These are phyloP conservation scores for Centruroides vittatus DNA, from an alignment of 1,140 invertebrate species.

Conservation along the genomic window DNA sequence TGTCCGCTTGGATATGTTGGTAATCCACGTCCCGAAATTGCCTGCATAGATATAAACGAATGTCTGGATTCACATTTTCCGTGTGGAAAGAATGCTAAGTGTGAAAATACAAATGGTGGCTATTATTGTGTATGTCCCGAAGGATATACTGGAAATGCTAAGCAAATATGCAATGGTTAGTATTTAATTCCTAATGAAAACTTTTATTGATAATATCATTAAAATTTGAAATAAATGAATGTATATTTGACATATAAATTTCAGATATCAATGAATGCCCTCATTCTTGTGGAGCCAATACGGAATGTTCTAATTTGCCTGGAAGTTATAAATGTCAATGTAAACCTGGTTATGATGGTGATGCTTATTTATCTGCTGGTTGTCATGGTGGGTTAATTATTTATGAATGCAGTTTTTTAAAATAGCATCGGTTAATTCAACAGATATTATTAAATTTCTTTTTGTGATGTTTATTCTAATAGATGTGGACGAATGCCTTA, in stretches of 20 bases:
- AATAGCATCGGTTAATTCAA: background rate
- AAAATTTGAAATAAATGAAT: background rate
- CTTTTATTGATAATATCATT: background rate
- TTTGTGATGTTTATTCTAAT: background rate
- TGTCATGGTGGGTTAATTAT: constrained; percentile 15
- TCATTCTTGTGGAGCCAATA: constrained; percentile 17
- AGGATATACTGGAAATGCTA: constrained; percentile 45
- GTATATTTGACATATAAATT: background rate
- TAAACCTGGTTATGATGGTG: constrained; percentile 58
- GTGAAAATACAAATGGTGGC: constrained; percentile 60
- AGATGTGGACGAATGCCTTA: constrained; percentile 32
- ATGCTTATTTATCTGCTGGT: constrained; percentile 27
- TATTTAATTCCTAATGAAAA: background rate
- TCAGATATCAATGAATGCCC: constrained; percentile 47
- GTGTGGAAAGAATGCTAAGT: constrained; percentile 73
- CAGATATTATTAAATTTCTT: background rate
- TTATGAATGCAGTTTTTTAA: background rate
- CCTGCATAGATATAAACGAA: constrained; percentile 37
- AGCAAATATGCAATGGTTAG: constrained; percentile 16
- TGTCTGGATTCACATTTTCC: constrained; percentile 33
- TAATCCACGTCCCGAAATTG: constrained; percentile 40
- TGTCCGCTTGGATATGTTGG: constrained; percentile 59
- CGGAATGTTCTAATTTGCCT: constrained; percentile 52
- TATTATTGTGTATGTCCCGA: constrained; percentile 57
- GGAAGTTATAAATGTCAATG: constrained; percentile 69